phyloP scores from a whole-genome alignment of 2,113 vertebrate genomes.

The Crotalus viridis region DNA sequence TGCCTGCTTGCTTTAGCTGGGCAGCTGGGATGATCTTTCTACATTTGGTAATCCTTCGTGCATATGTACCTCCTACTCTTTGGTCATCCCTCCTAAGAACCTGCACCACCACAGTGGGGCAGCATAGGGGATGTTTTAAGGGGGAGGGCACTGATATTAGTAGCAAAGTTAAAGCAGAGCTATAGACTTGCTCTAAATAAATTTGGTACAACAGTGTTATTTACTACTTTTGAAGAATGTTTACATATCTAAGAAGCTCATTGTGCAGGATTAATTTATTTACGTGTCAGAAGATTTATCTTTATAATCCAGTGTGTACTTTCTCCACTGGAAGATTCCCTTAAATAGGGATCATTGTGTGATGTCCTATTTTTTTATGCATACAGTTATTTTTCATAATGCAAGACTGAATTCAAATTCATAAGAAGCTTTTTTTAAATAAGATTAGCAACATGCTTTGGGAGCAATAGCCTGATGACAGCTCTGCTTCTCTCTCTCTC shows the following conservation, averaged over 20 bases:
- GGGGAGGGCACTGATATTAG: constrained; percentile 9
- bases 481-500: background rate
- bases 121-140: background rate
- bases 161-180: constrained; percentile 35
- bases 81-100: background rate
- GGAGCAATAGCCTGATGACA: constrained; percentile 4
- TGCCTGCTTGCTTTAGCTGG: background rate
- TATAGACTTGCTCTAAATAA: constrained; percentile 22
- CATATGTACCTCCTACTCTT: background rate
- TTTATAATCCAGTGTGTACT: constrained; percentile 27
- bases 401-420: constrained; percentile 34
- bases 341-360: constrained; percentile 36
- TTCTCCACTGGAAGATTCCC: constrained; percentile 14
- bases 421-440: constrained; percentile 8
- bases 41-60: background rate
- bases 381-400: constrained; percentile 39
- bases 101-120: background rate
- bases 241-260: constrained; percentile 17
- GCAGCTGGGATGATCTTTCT: background rate
- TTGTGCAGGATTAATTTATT: constrained; percentile 46
- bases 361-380: constrained; percentile 25
- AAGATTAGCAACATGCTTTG: constrained; percentile 17
- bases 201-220: background rate
- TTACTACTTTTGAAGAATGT: constrained; percentile 30
- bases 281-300: constrained; percentile 37